These are phyloP conservation scores for Gila orcuttii DNA, from an alignment of 2,113 vertebrate species.

Conservation along the genomic window DNA sequence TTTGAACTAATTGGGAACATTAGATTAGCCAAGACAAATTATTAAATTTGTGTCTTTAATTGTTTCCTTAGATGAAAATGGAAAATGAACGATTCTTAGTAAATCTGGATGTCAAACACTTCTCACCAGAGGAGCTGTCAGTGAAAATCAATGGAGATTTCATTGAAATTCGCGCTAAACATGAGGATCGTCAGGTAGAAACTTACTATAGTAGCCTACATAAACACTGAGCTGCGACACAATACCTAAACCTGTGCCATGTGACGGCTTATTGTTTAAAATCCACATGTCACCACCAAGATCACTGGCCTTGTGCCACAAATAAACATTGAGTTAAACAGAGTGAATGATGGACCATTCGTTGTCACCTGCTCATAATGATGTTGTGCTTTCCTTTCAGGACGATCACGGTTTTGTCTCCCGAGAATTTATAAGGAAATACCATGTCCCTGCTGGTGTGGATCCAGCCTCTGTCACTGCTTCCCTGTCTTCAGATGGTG, in stretches of 20 bases:
- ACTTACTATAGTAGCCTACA: too few relatives aligned
- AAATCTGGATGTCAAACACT: constrained; percentile 94
- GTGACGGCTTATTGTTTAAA: not conserved
- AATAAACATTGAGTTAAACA: not conserved
- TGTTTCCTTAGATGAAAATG: constrained; percentile 82
- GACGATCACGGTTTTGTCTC: constrained; percentile 92
- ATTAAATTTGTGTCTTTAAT: not conserved
- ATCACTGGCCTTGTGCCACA: not conserved
- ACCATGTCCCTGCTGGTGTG: constrained; percentile 86
- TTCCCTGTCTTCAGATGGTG: constrained; percentile 87
- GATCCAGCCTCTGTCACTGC: constrained; percentile 85
- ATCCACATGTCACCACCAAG: constrained; percentile 2
- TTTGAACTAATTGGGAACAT: not conserved
- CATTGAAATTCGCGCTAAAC: constrained; percentile 89
- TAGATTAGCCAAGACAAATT: not conserved
- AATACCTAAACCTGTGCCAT: not conserved
- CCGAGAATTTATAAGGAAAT: constrained; percentile 92
- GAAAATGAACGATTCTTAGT: constrained; percentile 91
- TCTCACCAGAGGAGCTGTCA: constrained; percentile 90
- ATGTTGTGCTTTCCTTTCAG: constrained; percentile 69
- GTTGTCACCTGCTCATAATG: not conserved
- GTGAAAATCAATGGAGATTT: constrained; percentile 87
- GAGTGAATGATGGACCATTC: not conserved
- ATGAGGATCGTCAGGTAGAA: constrained; percentile 90
- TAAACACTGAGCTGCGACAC: too few relatives aligned